Evolutionary conservation across 2,888 invertebrate species (phyloP).

Genomic region (Stomorhina lunata): DNA sequence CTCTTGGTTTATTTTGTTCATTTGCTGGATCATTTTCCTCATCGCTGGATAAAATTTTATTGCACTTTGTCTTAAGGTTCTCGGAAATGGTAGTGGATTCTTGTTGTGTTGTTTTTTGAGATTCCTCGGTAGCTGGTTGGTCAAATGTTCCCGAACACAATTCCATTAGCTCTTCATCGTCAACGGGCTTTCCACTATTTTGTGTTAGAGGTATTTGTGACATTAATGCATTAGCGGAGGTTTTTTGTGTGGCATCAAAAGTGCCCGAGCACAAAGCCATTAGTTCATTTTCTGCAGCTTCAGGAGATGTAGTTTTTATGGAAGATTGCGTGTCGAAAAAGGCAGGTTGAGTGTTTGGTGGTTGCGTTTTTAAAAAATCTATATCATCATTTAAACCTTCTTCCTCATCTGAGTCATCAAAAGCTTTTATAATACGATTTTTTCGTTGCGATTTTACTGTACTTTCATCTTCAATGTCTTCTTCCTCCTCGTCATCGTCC

Average conservation of each 20-base stretch:
- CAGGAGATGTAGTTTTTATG: constrained; percentile 62
- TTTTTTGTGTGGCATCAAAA: constrained; percentile 80
- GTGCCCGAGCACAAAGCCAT: constrained; percentile 82
- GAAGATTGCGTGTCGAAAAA: constrained; percentile 71
- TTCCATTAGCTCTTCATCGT: constrained; percentile 80
- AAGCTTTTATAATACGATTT: constrained; percentile 77
- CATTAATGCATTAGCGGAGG: constrained; percentile 67
- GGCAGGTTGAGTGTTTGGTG: constrained; percentile 56
- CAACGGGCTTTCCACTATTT: constrained; percentile 47
- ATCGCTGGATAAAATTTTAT: constrained; percentile 81
- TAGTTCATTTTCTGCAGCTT: constrained; percentile 80
- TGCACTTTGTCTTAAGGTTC: constrained; percentile 64
- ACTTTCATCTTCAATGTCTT: constrained; percentile 70
- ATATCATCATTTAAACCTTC: constrained; percentile 67
- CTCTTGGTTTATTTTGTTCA: constrained; percentile 67
- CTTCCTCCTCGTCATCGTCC: constrained; percentile 63
- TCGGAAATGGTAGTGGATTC: neutral
- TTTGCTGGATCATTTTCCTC: constrained; percentile 69
- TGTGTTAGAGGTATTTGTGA: constrained; percentile 77
- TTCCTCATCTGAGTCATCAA: constrained; percentile 77
- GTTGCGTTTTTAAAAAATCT: constrained; percentile 72
- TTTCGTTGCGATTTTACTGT: constrained; percentile 66
- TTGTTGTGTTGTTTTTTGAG: neutral
- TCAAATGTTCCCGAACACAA: constrained; percentile 83
- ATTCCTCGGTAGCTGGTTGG: neutral